Conservation (phyloP, 2,888 invertebrate genomes). For the Aphelenchoides bicaudatus region DNA sequence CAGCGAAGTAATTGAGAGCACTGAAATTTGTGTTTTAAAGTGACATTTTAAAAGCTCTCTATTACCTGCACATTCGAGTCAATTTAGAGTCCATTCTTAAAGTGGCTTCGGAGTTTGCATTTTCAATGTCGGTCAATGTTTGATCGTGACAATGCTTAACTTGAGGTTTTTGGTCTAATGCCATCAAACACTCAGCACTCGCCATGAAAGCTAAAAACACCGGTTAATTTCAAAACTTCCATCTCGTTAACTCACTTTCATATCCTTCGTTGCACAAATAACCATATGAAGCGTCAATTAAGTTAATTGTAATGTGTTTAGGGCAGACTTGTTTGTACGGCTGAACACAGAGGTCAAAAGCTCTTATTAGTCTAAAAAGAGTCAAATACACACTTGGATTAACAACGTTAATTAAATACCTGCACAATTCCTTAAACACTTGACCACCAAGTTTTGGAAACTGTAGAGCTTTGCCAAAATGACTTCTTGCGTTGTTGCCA, state of each 20-base stretch:
- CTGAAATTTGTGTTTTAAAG: conserved; percentile 34
- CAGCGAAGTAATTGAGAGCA: conserved; percentile 57
- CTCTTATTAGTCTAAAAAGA: conserved; percentile 49
- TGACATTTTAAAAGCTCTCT: neutral
- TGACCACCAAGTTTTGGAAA: conserved; percentile 56
- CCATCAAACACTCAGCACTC: conserved; percentile 60
- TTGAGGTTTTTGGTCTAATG: conserved; percentile 51
- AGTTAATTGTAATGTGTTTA: conserved; percentile 56
- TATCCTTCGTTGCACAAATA: conserved; percentile 60
- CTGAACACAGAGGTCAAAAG: conserved; percentile 57
- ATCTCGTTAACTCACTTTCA: conserved; percentile 44
- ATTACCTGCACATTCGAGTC: conserved; percentile 55
- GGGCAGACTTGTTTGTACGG: conserved; percentile 45
- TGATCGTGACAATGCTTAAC: conserved; percentile 58
- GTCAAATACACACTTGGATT: too few relatives aligned
- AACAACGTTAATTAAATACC: too few relatives aligned
- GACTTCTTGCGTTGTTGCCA: conserved; percentile 15
- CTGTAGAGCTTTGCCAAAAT: conserved; percentile 47
- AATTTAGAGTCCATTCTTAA: conserved; percentile 50
- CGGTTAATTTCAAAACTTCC: neutral
- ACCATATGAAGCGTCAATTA: conserved; percentile 59
- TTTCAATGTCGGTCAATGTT: conserved; percentile 54
- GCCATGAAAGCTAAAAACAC: conserved; percentile 55
- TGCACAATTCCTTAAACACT: conserved; percentile 58
- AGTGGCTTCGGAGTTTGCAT: conserved; percentile 46